phyloP scores from a whole-genome alignment of 2,888 invertebrate species.

The Coecobrya sp. region DNA sequence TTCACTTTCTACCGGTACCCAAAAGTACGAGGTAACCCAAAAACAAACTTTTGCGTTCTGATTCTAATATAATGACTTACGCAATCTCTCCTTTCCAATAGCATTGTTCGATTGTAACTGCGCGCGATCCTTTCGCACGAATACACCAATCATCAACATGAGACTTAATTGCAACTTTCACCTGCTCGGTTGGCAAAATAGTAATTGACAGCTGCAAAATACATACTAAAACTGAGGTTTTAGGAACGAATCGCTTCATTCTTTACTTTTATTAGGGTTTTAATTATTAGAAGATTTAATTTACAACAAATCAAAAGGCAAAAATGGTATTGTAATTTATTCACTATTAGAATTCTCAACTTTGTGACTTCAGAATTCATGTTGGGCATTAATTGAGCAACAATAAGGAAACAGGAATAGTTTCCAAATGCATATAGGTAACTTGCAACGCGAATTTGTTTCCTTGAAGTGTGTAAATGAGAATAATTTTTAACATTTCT shows the following conservation, averaged over 20 bases:
- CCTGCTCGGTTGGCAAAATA: background rate
- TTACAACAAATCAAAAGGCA: too few relatives aligned
- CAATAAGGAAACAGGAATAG: background rate
- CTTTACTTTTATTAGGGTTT: background rate
- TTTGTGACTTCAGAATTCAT: too few relatives aligned
- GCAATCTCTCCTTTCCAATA: conserved; percentile 44
- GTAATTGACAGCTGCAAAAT: conserved; percentile 33
- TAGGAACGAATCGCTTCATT: background rate
- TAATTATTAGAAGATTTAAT: too few relatives aligned
- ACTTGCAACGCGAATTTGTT: too few relatives aligned
- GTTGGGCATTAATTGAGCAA: background rate
- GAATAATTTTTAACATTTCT: too few relatives aligned
- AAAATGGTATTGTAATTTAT: too few relatives aligned
- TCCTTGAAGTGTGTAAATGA: too few relatives aligned
- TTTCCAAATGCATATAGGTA: background rate
- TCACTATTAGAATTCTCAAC: too few relatives aligned
- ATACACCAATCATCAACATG: conserved; percentile 53
- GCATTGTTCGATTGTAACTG: conserved; percentile 48
- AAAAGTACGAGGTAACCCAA: background rate
- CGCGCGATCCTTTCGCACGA: background rate
- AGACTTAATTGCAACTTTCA: conserved; percentile 63
- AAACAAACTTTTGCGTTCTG: background rate
- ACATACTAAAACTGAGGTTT: background rate
- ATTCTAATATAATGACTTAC: conserved; percentile 33
- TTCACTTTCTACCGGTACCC: background rate